Percentiles rank a stretch among this genome's conserved stretches.
These are phyloP conservation scores for Apodemus sylvaticus DNA, from an alignment of 2,113 vertebrate genomes.

Conservation along the genomic window DNA sequence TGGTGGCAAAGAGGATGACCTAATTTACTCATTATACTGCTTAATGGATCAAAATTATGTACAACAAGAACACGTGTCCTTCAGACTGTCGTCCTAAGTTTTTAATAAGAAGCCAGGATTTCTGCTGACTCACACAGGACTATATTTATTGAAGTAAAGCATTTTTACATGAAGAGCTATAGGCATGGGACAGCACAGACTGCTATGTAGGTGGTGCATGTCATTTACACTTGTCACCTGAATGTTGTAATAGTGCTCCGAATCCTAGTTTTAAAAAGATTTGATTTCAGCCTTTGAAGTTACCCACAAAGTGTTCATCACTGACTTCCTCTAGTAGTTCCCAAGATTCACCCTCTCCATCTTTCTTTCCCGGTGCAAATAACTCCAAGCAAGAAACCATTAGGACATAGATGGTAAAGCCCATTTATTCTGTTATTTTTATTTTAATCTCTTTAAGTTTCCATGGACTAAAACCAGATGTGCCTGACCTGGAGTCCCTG, in stretches of 20 bases:
- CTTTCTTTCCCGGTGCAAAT: not conserved
- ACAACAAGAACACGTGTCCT: not conserved
- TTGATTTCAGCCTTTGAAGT: constrained; percentile 17
- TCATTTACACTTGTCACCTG: not conserved
- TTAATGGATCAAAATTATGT: constrained; percentile 22
- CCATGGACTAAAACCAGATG: constrained; percentile 65
- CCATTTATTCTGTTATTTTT: constrained; percentile 69
- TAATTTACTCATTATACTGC: not conserved
- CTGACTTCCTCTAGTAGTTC: constrained; percentile 39
- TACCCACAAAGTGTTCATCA: constrained; percentile 1
- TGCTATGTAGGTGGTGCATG: not conserved
- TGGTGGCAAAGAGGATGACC: not conserved
- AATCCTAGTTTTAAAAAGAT: constrained; percentile 25
- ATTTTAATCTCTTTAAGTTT: constrained; percentile 71
- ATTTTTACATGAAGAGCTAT: not conserved
- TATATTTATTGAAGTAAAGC: not conserved
- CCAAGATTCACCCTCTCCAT: constrained; percentile 38
- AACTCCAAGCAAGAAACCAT: constrained; percentile 27
- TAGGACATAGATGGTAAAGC: constrained; percentile 62
- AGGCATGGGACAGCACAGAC: not conserved
- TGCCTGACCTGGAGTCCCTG: constrained; percentile 21
- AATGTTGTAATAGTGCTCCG: not conserved
- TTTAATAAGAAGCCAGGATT: not conserved
- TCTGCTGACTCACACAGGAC: not conserved
- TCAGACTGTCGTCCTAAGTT: not conserved